Evolutionary conservation across 2,797 vertebrate genomes (phyloP).

Genomic region (Mus minutoides): DNA sequence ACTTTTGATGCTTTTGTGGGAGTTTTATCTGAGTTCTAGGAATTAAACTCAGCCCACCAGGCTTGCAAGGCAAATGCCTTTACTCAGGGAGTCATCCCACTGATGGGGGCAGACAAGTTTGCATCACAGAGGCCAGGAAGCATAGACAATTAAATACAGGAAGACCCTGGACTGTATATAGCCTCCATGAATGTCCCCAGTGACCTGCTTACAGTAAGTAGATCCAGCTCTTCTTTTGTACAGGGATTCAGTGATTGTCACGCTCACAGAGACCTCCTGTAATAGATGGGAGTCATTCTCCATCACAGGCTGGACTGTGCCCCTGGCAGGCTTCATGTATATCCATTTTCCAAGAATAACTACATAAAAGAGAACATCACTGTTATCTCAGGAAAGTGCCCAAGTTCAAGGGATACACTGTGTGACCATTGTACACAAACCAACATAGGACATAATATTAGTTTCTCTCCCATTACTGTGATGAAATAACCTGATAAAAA

Average conservation of each 20-base stretch:
- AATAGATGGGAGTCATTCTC: background rate
- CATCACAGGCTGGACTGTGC: background rate
- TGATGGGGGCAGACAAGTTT: background rate
- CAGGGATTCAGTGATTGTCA: background rate
- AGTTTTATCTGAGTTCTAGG: background rate
- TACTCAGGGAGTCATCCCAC: background rate
- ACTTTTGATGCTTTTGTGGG: background rate
- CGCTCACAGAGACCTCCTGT: too few relatives aligned
- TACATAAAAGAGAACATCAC: constrained; percentile 10
- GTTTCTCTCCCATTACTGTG: background rate
- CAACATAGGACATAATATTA: constrained; percentile 1
- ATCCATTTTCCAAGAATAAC: background rate
- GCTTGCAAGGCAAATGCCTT: background rate
- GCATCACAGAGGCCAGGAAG: background rate
- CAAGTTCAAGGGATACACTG: constrained; percentile 20
- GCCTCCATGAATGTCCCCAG: background rate
- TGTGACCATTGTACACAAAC: background rate
- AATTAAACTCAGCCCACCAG: background rate
- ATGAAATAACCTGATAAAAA: background rate
- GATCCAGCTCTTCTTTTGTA: background rate
- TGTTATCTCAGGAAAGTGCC: background rate
- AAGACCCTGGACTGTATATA: background rate
- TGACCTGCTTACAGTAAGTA: background rate
- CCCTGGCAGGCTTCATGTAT: background rate
- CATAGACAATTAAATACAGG: background rate